Evolutionary conservation across 2,888 invertebrate genomes (phyloP), one percentile per base, ranked within the genome.

Genomic region (Cheilosia variabilis): DNA sequence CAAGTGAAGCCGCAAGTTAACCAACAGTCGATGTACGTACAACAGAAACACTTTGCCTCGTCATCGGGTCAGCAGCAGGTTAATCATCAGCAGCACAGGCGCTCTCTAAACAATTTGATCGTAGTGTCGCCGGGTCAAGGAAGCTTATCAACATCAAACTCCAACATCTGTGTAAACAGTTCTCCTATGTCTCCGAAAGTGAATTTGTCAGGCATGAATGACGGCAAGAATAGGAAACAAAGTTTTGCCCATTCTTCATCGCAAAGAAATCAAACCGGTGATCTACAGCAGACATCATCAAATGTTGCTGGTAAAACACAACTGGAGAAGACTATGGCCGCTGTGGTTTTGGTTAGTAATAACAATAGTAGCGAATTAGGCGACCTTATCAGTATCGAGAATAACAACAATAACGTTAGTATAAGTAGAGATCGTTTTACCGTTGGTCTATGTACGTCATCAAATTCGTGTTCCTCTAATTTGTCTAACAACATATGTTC

Each of bases 21-120:
- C 31, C 87, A 81, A 65, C 79, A 80, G n/a, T 58, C 76, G 63
- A 87, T 88, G 50, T 88, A 88, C 43, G 83, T 78, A 22, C 89
- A 88, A 24, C 87, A 87, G 19, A 78, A 88, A n/a, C 88, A 88
- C 5, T 80, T 80, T 37, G 41, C 24, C 5, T 41, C 75, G 1
- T 27, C 72, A 57, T 58, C 81, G 19, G 19, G 52, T n/a, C 82
- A 76, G 19, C 84, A 78, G 13, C 82, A 68, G 37, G 60, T 43
- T 24, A 63, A 75, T 13, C 79, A 87, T 41, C 86, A 75, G 27
- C 87, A 87, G 22, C 91, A 91, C 87, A 89, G 91, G 41, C 90
- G 92, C 22, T 92, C 92, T n/a, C 87, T 92, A 1, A 92, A 91
- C 76, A 92, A 92, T 88, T 88, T 92, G 57, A 92, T 91, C 83